These are phyloP conservation scores for Ferrisia virgata DNA, from an alignment of 2,888 invertebrate species.

Conservation along the genomic window DNA sequence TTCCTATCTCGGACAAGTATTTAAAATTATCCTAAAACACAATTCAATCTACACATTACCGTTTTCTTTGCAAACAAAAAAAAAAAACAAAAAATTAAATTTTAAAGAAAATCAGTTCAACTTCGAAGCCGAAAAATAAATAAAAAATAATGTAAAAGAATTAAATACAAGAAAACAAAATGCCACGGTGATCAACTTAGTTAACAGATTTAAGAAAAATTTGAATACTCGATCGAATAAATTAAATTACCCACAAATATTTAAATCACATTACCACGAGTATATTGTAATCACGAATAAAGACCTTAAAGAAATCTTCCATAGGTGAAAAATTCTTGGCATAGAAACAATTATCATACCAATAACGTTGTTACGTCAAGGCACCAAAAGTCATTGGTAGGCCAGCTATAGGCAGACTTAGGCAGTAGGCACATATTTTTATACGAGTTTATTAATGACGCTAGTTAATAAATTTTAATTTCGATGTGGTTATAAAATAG, in stretches of 20 bases:
- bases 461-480: neutral
- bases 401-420: too few relatives aligned
- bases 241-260: neutral
- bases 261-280: neutral
- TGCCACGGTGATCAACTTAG: neutral
- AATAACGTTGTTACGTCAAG: neutral
- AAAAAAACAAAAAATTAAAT: neutral
- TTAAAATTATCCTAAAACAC: too few relatives aligned
- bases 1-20: too few relatives aligned
- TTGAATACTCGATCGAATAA: neutral
- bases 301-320: neutral
- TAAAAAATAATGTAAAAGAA: neutral
- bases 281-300: neutral
- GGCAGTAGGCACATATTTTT: neutral
- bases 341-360: neutral
- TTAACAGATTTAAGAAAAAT: neutral
- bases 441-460: neutral
- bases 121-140: neutral
- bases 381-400: neutral
- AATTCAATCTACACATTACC: too few relatives aligned
- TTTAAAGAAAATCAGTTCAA: neutral
- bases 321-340: neutral
- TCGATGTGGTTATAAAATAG: neutral
- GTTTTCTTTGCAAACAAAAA: neutral
- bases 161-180: neutral